Evolutionary conservation across 2,888 invertebrate genomes (phyloP), one percentile per base, ranked within the genome.

Genomic region (Sarcophaga subvicina): DNA sequence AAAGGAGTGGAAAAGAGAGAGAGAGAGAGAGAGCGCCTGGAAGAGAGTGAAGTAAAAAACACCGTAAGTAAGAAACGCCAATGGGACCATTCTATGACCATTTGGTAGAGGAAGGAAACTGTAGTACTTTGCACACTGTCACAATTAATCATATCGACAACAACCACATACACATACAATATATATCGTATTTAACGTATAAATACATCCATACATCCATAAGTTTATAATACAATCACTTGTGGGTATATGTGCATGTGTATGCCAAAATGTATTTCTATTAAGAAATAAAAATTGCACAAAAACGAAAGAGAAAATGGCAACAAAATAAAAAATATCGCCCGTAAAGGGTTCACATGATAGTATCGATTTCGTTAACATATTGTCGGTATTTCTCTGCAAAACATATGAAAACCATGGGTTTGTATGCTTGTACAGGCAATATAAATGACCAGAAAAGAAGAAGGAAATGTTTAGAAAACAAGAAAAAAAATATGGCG

Each of bases 111-210:
- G 64, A 69, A 78, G 86, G 77, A 83, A 80, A 83, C 83, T 77
- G 64, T 72, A 82, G 80, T 86, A 75, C 80, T 86, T 83, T 86
- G 69, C 77, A 86, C 86, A 75, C 83, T 86, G 86, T 83, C 83
- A 80, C 86, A 86, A 86, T 86, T 86, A 83, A 86, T 86, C 86
- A 86, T 80, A 83, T 83, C 83, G 77, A 66, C 80, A 83, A 83
- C 83, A 80, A 80, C 69, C 83, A 86, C 78, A 70, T 54, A 70
- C 66, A 83, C 79, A 63, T 54, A 77, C 11, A 71, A 12, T 14
- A 10, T 14, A 2, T 54, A 17, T 37, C 37, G 37, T 10, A 37
- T 76, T 81, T 85, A 82, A 67, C 76, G 62, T 67, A 71, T 54
- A 54, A 54, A 54, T 54, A 37, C 37, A 54, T 54, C 54, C 14